Percentiles rank a stretch among this genome's conserved stretches.
These are phyloP conservation scores for Platysternon megacephalum DNA, from an alignment of 2,113 vertebrate genomes.

Conservation along the genomic window DNA sequence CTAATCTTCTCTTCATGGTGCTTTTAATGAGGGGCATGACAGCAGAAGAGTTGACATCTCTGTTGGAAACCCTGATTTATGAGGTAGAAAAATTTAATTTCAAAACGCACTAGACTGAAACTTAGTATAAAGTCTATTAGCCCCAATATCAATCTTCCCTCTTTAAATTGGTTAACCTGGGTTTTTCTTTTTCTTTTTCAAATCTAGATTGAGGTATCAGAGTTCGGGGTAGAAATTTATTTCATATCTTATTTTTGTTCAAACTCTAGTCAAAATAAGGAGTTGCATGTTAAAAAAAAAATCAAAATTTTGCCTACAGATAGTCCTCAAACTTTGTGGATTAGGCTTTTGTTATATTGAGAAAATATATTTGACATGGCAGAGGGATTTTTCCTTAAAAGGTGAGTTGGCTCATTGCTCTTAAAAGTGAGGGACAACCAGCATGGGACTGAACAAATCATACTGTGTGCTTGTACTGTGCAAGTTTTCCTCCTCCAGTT, in stretches of 20 bases:
- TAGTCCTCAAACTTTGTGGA: neutral
- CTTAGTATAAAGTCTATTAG: neutral
- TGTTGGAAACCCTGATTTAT: neutral
- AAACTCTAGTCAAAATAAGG: slow-evolving; percentile 27
- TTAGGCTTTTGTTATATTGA: neutral
- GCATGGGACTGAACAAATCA: neutral
- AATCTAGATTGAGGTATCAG: neutral
- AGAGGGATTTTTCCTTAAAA: neutral
- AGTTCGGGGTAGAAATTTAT: slow-evolving; percentile 5
- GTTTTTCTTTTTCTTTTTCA: neutral
- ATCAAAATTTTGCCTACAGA: neutral
- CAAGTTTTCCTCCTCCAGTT: neutral
- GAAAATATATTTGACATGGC: neutral
- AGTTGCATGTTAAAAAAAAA: neutral
- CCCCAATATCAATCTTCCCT: neutral
- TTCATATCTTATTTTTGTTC: neutral
- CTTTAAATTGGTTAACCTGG: slow-evolving; percentile 1
- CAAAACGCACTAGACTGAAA: neutral
- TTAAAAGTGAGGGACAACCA: neutral
- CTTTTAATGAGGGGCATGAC: neutral
- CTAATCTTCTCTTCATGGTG: neutral
- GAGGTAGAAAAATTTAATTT: neutral
- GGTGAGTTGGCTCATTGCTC: neutral
- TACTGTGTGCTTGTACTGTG: neutral
- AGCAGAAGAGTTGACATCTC: neutral